Percentiles rank a stretch among this genome's conserved stretches.
Conservation (phyloP, 2,888 invertebrate genomes). For the Leptarthrus brevirostris region DNA sequence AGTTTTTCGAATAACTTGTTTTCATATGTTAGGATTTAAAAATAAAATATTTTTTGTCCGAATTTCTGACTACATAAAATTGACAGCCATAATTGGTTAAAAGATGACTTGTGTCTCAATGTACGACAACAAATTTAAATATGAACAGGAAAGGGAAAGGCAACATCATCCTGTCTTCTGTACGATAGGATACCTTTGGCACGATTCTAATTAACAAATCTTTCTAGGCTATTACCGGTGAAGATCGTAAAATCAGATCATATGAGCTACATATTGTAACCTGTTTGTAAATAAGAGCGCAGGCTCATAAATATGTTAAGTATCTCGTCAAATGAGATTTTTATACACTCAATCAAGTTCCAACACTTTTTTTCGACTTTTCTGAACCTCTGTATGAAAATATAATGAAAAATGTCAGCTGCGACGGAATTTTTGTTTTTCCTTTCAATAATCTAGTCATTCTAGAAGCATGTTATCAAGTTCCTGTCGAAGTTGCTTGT, state of each 20-base stretch:
- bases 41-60: too few relatives aligned
- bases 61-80: too few relatives aligned
- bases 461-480: neutral
- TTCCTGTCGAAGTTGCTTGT: neutral
- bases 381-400: neutral
- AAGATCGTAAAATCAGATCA: neutral
- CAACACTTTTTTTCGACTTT: constrained; percentile 10
- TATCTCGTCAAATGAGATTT: constrained; percentile 56
- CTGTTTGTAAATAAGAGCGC: constrained; percentile 51
- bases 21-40: too few relatives aligned
- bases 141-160: too few relatives aligned
- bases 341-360: constrained; percentile 54
- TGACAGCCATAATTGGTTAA: too few relatives aligned
- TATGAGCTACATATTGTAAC: constrained; percentile 17
- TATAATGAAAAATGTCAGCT: constrained; percentile 6
- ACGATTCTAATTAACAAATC: too few relatives aligned
- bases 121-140: too few relatives aligned
- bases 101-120: too few relatives aligned
- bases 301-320: constrained; percentile 55
- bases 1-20: neutral
- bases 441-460: neutral
- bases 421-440: neutral
- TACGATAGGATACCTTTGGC: too few relatives aligned
- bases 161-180: too few relatives aligned
- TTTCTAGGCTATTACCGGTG: neutral